Base-by-base conservation (phyloP, 30 jellyfish, hydroid and myxozoan species). In the Aurelia sp. region DNA sequence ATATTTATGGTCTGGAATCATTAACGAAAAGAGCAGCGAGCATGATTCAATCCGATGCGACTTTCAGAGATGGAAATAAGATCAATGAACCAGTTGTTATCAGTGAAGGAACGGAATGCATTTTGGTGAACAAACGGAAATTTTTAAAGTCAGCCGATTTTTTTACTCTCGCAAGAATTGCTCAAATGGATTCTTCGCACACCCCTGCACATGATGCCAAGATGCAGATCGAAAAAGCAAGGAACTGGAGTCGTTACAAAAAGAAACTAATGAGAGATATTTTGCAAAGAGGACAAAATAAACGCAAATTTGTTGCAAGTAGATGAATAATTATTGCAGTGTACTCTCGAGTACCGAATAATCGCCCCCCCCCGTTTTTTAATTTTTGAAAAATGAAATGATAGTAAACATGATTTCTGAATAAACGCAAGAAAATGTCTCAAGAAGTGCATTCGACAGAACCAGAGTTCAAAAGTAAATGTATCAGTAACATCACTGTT, bases 21-120 rank as follows among this genome's bases (percentile, higher is more conserved):
- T 23, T 84, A 37, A 30, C 78, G 18, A 60, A 60, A 11, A 63
- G 69, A 33, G 93, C 93, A 16, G 87, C 86, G 0, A 73, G 74
- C 50, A 59, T 71, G 41, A 66, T 73, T 37, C 78, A 84, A 53
- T 48, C 79, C 5, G 73, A 48, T 13, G 73, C 35, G 23, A 59
- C 75, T 33, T 40, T 64, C 13, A 66, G 53, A 15, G 89, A 61
- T 15, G 16, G 16, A 20, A 11, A 11, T 20, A 33, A 19, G 47
- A 40, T 55, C 51, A 53, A 53, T 10, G 79, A 48, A 13, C 33
- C 50, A 17, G 35, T 74, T 23, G 81, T 77, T 31, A 76, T 88
- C 13, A 88, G 96, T 71, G 91, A 88, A 37, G 96, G 96, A 23
- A 74, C 91, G 3, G 96, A 88, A 68, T 88, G 96, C 71, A 72